These are phyloP conservation scores for Pomacea maculata DNA, from an alignment of 1,140 invertebrate species.

Conservation along the genomic window DNA sequence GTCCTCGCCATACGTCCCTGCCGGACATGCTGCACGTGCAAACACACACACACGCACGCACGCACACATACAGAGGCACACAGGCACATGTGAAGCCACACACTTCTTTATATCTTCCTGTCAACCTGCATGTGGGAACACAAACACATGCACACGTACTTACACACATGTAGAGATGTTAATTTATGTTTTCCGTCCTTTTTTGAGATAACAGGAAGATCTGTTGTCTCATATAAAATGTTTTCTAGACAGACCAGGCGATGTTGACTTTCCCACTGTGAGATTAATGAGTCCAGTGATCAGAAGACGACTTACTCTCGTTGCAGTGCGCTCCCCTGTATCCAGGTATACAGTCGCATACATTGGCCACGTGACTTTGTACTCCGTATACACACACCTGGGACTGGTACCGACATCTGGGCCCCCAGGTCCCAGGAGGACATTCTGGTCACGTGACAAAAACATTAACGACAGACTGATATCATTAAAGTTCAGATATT, in stretches of 20 bases:
- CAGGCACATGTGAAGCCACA: background rate
- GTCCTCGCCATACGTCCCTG: too few relatives aligned
- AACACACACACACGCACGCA: background rate
- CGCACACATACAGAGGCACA: background rate
- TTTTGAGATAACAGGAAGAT: too few relatives aligned
- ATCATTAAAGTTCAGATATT: too few relatives aligned
- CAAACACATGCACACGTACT: background rate
- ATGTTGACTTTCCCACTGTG: too few relatives aligned
- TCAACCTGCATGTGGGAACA: too few relatives aligned
- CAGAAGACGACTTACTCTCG: background rate
- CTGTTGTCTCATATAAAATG: too few relatives aligned
- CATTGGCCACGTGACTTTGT: background rate
- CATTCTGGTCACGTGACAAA: slow-evolving; percentile 1
- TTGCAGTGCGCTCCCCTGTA: background rate
- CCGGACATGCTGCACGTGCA: background rate
- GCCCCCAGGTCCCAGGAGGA: slow-evolving; percentile 9
- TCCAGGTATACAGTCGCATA: slow-evolving; percentile 14
- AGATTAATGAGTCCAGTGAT: too few relatives aligned
- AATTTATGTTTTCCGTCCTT: too few relatives aligned
- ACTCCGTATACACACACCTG: background rate
- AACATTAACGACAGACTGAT: background rate
- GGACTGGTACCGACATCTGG: background rate
- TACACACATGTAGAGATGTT: background rate
- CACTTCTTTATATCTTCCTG: too few relatives aligned
- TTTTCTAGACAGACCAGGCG: too few relatives aligned